Evolutionary conservation across 2,113 vertebrate species (phyloP), one percentile per base, ranked within the genome.

Genomic region (Motacilla alba): DNA sequence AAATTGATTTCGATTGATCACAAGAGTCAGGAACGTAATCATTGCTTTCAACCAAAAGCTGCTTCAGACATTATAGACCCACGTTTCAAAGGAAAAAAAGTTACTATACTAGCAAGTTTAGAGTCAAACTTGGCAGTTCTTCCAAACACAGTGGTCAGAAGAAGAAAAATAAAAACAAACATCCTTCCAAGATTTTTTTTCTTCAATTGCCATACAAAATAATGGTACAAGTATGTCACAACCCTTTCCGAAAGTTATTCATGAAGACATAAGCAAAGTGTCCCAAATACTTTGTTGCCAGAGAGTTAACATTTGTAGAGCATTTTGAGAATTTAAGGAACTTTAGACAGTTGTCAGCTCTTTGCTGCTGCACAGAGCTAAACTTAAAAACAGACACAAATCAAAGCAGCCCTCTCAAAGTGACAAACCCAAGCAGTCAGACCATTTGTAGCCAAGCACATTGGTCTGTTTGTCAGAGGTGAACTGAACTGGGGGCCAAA

Each of bases 61-160:
- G 89, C 85, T 83, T 92, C 70, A 97, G 83, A 97, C 64, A 69
- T 97, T 96, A 95, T 87, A 96, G 74, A 76, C 74, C 95, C 85
- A 94, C 96, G 95, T 97, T 98, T 98, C 96, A 97, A 98, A 97
- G 97, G 90, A 96, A 96, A 97, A 96, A 96, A 95, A 96, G 95
- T 98, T 97, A 97, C 93, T 97, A 69, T 94, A 97, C 95, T 97
- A 97, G 95, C 96, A 98, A 98, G 94, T 97, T 98, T 93, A 93
- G 96, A 98, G 97, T 92, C 97, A 97, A 97, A 96, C 93, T 97
- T 98, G 98, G 97, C 98, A 97, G 93, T 97, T 97, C 91, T 94
- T 98, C 97, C 97, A 97, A 97, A 98, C 83, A 94, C 93, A 97
- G 97, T 97, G 97, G 97, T 97, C 96, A 97, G 97, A 96, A 98